Evolutionary conservation across 2,888 invertebrate genomes (phyloP), one percentile per base, ranked within the genome.

Genomic region (Malthinus seriepunctatus): DNA sequence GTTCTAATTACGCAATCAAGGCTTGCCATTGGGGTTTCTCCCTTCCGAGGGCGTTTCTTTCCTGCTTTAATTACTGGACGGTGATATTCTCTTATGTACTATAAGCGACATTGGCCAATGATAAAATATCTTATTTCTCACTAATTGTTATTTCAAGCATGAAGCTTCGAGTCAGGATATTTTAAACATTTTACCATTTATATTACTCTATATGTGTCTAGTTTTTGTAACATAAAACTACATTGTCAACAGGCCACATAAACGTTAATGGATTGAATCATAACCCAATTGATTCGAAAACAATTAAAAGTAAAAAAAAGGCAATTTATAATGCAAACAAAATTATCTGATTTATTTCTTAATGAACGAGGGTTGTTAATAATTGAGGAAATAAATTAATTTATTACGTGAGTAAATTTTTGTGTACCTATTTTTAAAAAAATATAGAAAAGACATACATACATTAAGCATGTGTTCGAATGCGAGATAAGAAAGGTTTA

Each of bases 1-100:
- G 77, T 77, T 77, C 76, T 78, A 78, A 78, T 78, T 78, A 78
- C 74, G 72, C 74, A 78, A 78, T 78, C 78, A 78, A 78, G 71
- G 64, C 56, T 64, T 61, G 62, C 64, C 65, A 76, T 78, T 78
- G 78, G 78, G 46, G 63, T 67, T 66, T 68, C 68, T 67, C 65
- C 63, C 60, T 61, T 63, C 62, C 38, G 56, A 69, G 74, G 76
- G 76, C 71, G 76, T 70, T 72, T 68, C 67, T 65, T 58, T 52
- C 45, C 64, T 70, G 76, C 74, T 76, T 78, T 78, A 78, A 78
- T 78, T 78, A 76, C 76, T 76, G 63, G 64, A 63, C 69, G 60
- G 57, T 63, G 56, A 62, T 63, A 61, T 57, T 65, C 59, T 64
- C 63, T 62, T 62, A 23, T 34, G 37, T 55, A 31, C 35, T 48